Evolutionary conservation across 64 coral and sea anemone genomes (phyloP).

Genomic region (Anthopleura sola): DNA sequence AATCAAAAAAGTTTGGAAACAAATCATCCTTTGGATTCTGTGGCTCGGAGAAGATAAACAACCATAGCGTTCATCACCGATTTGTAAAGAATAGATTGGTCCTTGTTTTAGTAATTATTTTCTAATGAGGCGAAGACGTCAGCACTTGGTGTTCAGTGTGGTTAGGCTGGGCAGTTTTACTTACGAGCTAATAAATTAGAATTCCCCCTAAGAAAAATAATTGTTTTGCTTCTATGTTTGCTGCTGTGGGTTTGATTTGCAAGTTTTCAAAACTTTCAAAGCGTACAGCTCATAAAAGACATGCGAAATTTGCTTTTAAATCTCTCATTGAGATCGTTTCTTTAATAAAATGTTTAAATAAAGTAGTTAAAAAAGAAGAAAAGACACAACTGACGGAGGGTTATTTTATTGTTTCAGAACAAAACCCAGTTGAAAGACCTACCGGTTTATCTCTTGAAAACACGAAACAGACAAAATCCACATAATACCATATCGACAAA

Average conservation of each 20-base stretch:
- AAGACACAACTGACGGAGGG: neutral
- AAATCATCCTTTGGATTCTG: neutral
- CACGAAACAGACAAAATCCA: neutral
- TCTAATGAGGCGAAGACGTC: neutral
- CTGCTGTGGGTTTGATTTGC: no score
- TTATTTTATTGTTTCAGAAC: neutral
- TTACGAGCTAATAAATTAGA: no score
- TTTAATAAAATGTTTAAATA: neutral
- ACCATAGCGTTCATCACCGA: neutral
- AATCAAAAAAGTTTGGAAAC: neutral
- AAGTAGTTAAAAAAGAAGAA: slow-evolving; percentile 9
- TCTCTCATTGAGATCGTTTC: neutral
- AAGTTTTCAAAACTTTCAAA: no score
- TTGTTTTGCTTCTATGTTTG: no score
- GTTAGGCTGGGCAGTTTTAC: no score
- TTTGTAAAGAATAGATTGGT: neutral
- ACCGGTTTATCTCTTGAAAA: neutral
- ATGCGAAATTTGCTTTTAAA: neutral
- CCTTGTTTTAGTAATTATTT: neutral
- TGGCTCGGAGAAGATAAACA: neutral
- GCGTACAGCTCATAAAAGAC: no score
- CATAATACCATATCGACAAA: neutral
- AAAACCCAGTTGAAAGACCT: neutral
- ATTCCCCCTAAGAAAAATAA: no score
- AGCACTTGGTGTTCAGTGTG: no score